A percentile compares a stretch with the other conserved stretches of the same genome.
phyloP scores from a whole-genome alignment of 2,113 vertebrate species.

The Eptesicus fuscus region DNA sequence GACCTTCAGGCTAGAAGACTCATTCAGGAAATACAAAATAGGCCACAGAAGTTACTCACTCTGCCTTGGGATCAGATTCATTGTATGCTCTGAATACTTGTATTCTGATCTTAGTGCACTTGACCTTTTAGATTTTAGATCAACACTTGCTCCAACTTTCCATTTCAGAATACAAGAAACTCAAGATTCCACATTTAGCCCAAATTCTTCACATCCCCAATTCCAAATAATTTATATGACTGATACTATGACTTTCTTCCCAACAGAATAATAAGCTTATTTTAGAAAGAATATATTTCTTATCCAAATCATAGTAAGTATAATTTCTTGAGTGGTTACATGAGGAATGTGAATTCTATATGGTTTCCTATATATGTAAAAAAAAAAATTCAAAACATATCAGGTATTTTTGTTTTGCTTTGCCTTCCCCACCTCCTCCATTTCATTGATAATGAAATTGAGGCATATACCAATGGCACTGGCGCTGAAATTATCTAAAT shows the following conservation, averaged over 20 bases:
- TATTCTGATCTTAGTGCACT: not conserved
- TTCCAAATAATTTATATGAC: not conserved
- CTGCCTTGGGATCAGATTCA: not conserved
- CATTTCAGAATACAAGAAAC: not conserved
- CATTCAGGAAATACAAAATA: conserved; percentile 26
- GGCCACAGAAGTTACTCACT: conserved; percentile 12
- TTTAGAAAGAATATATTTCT: not conserved
- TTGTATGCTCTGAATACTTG: not conserved
- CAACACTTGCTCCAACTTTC: conserved; percentile 31
- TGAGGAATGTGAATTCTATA: not conserved
- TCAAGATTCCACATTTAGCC: not conserved
- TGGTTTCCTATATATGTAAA: not conserved
- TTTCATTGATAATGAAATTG: not conserved
- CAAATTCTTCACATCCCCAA: not conserved
- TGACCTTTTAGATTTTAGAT: conserved; percentile 16
- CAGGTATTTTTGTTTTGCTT: not conserved
- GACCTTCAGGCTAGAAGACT: not conserved
- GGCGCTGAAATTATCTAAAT: not conserved
- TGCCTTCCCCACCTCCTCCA: not conserved
- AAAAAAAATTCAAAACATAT: not conserved
- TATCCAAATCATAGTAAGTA: not conserved
- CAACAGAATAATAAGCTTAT: not conserved
- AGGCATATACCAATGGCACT: not conserved
- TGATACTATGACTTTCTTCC: not conserved
- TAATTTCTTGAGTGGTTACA: not conserved